Base-by-base conservation (phyloP, 2,888 invertebrate species). In the Helicoverpa assulta region DNA sequence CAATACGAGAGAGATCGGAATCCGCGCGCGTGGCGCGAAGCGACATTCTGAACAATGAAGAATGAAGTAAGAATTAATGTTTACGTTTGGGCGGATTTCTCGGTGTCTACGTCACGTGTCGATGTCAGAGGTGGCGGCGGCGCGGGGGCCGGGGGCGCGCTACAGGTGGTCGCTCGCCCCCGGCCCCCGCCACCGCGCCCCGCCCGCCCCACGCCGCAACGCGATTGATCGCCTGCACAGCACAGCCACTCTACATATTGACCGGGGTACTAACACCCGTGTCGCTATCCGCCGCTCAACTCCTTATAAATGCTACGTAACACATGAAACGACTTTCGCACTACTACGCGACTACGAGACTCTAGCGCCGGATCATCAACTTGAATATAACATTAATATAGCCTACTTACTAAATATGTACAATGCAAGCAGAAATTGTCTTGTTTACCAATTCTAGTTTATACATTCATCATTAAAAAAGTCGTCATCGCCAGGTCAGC, bases 11-110 rank as follows among this genome's bases (percentile, higher is more conserved):
- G 88, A 92, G 92, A 92, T 92, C 83, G 93, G 92, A 91, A 93
- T 93, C 86, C 88, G 91, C 88, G 90, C 93, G 94, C 94, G 92
- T 92, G 92, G 89, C 92, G 91, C 90, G 88, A 85, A 86, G 84
- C 91, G 90, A 91, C 93, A 93, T 93, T 93, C 93, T 91, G 91
- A 91, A 94, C 95, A 93, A 93, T 94, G 94, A 95, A 94, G 95
- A 94, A 94, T 93, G 95, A 94, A 94, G 91, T 93, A 94, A 94
- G 95, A 94, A 95, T 95, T 95, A 94, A 94, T 95, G 95, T 95
- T 95, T 95, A 95, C 95, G 95, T 95, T 95, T 95, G 93, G 95
- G 94, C 92, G 94, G 94, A 94, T 94, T 94, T 94, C 94, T 94
- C 90, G 85, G 90, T 91, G 93, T 91, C 93, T 90, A 94, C 95